phyloP scores from a whole-genome alignment of 2,888 invertebrate genomes.

The Watsonalla cultraria region DNA sequence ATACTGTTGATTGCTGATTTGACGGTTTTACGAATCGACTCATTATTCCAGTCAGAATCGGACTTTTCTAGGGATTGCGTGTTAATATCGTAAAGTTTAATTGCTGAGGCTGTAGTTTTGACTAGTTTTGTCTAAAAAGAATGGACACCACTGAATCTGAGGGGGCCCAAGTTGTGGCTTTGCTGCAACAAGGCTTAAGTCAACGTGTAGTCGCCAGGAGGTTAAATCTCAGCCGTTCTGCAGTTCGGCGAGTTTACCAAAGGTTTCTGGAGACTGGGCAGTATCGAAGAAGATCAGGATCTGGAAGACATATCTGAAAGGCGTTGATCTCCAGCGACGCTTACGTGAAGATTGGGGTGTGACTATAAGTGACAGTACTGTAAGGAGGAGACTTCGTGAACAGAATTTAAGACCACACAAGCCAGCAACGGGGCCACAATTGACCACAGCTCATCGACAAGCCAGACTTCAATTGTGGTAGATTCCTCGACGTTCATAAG shows the following conservation, averaged over 20 bases:
- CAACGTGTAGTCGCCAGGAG: slow-evolving; percentile 1
- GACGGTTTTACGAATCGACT: no score
- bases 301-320: slow-evolving; percentile 10
- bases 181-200: slow-evolving; percentile 4
- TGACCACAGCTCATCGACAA: slow-evolving; percentile 7
- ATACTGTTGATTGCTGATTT: no score
- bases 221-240: slow-evolving; percentile 5
- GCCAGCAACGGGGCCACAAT: slow-evolving; percentile 8
- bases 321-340: no score
- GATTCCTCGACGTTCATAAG: no score
- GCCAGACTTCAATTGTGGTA: no score
- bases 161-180: background rate
- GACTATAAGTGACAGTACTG: slow-evolving; percentile 10
- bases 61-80: no score
- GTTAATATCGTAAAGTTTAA: no score
- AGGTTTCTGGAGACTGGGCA: slow-evolving; percentile 11
- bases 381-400: slow-evolving; percentile 11
- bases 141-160: slow-evolving; percentile 2
- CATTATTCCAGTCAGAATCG: no score
- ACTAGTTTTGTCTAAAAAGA: slow-evolving; percentile 1
- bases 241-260: slow-evolving; percentile 8
- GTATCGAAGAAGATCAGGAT: slow-evolving; percentile 12
- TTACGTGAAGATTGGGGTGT: slow-evolving; percentile 2
- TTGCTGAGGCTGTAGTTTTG: slow-evolving; percentile 2
- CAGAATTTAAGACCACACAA: slow-evolving; percentile 11